These are phyloP conservation scores for Columbina picui DNA, from an alignment of 2,113 vertebrate species.

Conservation along the genomic window DNA sequence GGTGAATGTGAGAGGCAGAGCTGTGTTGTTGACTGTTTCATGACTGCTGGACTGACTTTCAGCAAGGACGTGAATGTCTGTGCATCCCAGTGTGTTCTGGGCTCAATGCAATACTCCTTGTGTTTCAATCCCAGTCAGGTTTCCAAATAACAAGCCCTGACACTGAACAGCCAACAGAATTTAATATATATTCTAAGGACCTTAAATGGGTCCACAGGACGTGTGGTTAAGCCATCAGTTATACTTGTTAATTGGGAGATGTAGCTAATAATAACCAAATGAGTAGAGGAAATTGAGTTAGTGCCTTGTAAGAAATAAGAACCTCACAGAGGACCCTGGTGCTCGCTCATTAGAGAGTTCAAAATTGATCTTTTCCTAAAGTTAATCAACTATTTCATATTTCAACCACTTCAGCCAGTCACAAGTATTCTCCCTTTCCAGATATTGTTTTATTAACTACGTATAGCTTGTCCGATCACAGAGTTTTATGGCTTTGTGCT, in stretches of 20 bases:
- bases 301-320: conserved; percentile 1
- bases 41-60: not conserved
- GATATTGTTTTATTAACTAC: not conserved
- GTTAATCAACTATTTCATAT: not conserved
- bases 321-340: not conserved
- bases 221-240: not conserved
- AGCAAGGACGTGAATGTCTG: not conserved
- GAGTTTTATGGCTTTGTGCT: not conserved
- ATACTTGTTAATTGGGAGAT: not conserved
- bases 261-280: conserved; percentile 22
- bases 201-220: not conserved
- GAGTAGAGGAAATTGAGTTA: conserved; percentile 34
- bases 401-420: not conserved
- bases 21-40: not conserved
- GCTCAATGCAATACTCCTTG: not conserved
- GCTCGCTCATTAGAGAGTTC: not conserved
- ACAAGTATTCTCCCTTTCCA: not conserved
- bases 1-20: not conserved
- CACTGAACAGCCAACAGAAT: not conserved
- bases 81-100: not conserved
- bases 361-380: not conserved
- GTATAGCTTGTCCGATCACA: not conserved
- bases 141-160: not conserved
- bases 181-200: not conserved
- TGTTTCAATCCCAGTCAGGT: not conserved